Evolutionary conservation across 2,888 invertebrate species (phyloP), one percentile per base, ranked within the genome.

Genomic region (Kuschelorhynchus macadamiae): DNA sequence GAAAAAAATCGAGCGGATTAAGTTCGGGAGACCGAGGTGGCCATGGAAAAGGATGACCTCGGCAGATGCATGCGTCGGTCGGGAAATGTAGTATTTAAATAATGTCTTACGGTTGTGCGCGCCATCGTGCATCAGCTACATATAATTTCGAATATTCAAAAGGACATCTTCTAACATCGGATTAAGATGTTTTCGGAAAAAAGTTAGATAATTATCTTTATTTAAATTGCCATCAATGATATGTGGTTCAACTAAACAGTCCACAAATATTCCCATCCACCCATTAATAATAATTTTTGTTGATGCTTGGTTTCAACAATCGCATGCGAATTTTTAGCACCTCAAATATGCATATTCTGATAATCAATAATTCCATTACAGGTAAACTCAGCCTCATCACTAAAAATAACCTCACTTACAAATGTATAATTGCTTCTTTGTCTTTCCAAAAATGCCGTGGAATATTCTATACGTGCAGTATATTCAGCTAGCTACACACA

Each of bases 311-410:
- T 46, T 32, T 46, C 46, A 14, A 30, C n/a, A 14, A 46, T 16
- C 11, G 9, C 33, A 21, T 60, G 53, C 9, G 55, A 30, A 32
- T 53, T 41, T 11, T 41, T 20, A 52, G 20, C 8, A 32, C 17
- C 9, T 8, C 20, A 56, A 5, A 12, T 21, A 18, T 56, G 56
- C 7, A 17, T 18, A 21, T 57, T 57, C n/a, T 57, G 55, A 11
- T 7, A 25, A 41, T 55, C 41, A 4, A 17, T 25, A 20, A 55
- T 14, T 8, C 25, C 55, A 55, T 42, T 21, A 41, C 41, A n/a
- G 7, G 55, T 55, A 14, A 55, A 55, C 7, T 42, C 41, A 4
- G 25, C 55, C 20, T 55, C 41, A 32, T 50, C 30, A 50, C 30
- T 50, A 16, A 32, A 50, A 39, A 25, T 3, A 25, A 25, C 25